phyloP scores from a whole-genome alignment of 2,888 invertebrate species.

The Poecilobothrus nobilitatus region DNA sequence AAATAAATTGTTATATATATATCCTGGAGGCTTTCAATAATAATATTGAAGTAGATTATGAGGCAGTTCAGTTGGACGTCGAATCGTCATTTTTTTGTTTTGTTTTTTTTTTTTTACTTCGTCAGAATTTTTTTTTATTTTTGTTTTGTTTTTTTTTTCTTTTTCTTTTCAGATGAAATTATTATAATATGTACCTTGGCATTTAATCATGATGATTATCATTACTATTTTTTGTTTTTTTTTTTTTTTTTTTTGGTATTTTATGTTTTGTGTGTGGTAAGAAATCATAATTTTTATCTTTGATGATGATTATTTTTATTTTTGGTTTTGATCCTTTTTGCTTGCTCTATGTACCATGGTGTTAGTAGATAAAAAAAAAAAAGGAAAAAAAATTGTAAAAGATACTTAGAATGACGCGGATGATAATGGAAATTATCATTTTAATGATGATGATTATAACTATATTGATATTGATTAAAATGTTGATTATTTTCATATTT shows the following conservation, averaged over 20 bases:
- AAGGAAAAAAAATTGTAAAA: no score
- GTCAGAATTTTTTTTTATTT: background rate
- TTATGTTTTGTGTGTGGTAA: background rate
- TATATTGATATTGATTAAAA: no score
- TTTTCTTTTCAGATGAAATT: background rate
- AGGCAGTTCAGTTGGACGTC: background rate
- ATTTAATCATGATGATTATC: background rate
- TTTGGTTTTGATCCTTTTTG: no score
- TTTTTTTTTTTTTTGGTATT: background rate
- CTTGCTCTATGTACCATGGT: no score
- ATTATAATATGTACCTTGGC: background rate
- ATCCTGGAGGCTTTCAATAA: background rate
- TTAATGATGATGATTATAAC: background rate
- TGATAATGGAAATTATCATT: background rate
- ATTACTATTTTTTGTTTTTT: no score
- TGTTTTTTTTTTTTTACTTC: background rate
- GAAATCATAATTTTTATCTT: background rate
- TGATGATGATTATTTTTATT: background rate
- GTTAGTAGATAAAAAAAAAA: no score
- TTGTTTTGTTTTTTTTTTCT: background rate
- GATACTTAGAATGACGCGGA: background rate
- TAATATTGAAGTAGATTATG: background rate
- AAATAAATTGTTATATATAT: no score
- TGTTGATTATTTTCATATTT: no score
- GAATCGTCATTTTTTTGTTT: background rate